These are phyloP conservation scores for Merops nubicus DNA, from an alignment of 2,113 vertebrate genomes.

Conservation along the genomic window DNA sequence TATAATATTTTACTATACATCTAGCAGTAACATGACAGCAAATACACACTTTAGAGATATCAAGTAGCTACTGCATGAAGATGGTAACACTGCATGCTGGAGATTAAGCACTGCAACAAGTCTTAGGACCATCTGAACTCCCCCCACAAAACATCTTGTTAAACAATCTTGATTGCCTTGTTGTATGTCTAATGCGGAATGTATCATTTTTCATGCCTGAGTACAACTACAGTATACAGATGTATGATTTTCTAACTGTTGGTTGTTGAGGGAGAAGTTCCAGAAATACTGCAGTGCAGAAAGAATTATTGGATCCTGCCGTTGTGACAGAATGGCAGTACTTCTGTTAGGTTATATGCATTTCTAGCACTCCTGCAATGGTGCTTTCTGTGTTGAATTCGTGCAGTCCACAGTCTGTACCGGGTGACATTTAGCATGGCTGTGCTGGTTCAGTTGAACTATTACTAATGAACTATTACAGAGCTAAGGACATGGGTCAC, in stretches of 20 bases:
- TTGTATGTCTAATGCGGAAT: not conserved
- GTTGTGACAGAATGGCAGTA: not conserved
- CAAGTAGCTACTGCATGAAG: not conserved
- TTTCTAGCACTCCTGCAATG: not conserved
- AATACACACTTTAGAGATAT: not conserved
- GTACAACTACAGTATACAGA: not conserved
- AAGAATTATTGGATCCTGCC: not conserved
- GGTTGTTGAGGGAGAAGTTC: not conserved
- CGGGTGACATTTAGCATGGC: not conserved
- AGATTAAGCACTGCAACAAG: not conserved
- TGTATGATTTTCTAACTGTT: not conserved
- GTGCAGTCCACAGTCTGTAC: not conserved
- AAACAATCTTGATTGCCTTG: not conserved
- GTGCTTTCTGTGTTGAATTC: not conserved
- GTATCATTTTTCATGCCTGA: not conserved
- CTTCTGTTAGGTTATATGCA: not conserved
- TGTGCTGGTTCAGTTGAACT: not conserved
- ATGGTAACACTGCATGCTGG: not conserved
- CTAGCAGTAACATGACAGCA: not conserved
- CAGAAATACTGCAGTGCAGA: not conserved
- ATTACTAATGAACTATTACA: too few relatives aligned
- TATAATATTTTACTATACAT: not conserved
- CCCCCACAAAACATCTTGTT: not conserved
- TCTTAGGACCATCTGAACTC: not conserved
- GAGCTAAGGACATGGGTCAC: not conserved